A percentile compares a stretch with the other conserved stretches of the same genome.
Evolutionary conservation across 2,797 vertebrate genomes (phyloP).

Genomic region (Peromyscus aztecus): DNA sequence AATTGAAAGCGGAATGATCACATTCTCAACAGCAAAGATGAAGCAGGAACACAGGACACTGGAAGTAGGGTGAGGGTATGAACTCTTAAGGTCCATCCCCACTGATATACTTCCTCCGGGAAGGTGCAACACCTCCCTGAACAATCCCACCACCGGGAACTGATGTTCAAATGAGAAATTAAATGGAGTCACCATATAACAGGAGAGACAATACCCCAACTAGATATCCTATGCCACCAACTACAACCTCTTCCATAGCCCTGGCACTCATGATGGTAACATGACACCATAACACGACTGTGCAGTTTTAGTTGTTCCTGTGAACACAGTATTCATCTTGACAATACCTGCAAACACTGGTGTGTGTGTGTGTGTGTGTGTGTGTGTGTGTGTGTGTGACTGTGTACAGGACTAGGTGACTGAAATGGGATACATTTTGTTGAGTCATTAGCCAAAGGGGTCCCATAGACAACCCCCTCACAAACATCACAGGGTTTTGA

Average conservation of each 20-base stretch:
- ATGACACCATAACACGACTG: constrained; percentile 46
- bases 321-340: constrained; percentile 57
- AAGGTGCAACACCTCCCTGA: no score
- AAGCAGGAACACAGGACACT: no score
- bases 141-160: no score
- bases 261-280: constrained; percentile 48
- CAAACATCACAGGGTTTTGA: neutral
- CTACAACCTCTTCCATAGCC: neutral
- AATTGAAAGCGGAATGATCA: no score
- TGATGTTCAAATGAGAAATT: neutral
- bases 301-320: constrained; percentile 59
- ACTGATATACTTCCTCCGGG: no score
- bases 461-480: neutral
- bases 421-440: neutral
- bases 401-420: neutral
- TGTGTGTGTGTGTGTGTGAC: neutral
- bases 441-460: neutral
- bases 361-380: neutral
- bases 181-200: neutral
- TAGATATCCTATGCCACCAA: neutral
- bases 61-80: no score
- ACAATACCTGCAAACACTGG: neutral
- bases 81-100: no score
- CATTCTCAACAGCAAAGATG: no score
- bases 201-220: neutral